phyloP scores from a whole-genome alignment of 1,140 invertebrate genomes.

The Calliopsis andreniformis region DNA sequence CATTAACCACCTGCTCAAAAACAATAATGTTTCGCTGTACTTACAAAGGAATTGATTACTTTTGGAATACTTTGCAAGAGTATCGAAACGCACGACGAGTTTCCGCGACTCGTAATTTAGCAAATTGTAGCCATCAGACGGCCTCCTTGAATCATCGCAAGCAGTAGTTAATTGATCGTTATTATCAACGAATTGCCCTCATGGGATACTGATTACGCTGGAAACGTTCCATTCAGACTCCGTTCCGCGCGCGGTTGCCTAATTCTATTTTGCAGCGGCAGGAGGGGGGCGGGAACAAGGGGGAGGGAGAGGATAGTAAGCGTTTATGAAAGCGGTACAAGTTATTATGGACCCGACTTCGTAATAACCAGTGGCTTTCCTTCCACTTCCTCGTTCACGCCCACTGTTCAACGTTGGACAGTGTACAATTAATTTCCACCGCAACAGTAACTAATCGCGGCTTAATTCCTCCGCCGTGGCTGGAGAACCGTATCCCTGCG shows the following conservation, averaged over 20 bases:
- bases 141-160: conserved; percentile 1
- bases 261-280: conserved; percentile 33
- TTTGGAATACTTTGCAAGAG: neutral
- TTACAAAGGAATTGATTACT: neutral
- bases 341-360: conserved; percentile 33
- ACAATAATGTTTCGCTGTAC: neutral
- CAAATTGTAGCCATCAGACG: neutral
- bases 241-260: conserved; percentile 22
- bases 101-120: conserved; percentile 11
- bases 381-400: conserved; percentile 56
- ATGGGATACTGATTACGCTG: conserved; percentile 25
- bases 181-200: conserved; percentile 16
- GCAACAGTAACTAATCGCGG: conserved; percentile 44
- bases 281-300: neutral
- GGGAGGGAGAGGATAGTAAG: neutral
- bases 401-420: conserved; percentile 42
- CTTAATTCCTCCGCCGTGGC: conserved; percentile 32
- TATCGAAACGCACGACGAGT: neutral
- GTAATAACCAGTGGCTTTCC: conserved; percentile 58
- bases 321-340: conserved; percentile 30
- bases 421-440: conserved; percentile 53
- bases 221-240: conserved; percentile 31
- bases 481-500: neutral
- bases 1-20: neutral
- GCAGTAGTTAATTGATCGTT: conserved; percentile 34